phyloP scores from a whole-genome alignment of 2,888 invertebrate species.

The Elmis aenea region DNA sequence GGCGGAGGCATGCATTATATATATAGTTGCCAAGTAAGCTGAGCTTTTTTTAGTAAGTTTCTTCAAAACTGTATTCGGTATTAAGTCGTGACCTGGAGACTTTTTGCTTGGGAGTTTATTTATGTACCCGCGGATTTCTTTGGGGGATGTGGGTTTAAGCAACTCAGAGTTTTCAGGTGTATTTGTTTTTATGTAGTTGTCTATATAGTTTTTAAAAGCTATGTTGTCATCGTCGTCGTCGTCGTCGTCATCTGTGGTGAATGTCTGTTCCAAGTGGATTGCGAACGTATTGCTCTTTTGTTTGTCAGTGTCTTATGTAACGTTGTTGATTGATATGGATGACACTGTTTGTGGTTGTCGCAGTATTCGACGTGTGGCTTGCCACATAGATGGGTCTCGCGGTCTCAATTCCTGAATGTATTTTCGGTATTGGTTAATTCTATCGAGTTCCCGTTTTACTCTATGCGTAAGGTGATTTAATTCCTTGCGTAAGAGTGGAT shows the following conservation, averaged over 20 bases:
- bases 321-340: not conserved
- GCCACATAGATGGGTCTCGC: constrained; percentile 1
- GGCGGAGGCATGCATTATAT: constrained; percentile 1
- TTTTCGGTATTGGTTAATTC: not conserved
- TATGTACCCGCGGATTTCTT: constrained; percentile 8
- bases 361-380: constrained; percentile 2
- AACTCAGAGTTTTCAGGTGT: not conserved
- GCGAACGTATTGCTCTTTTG: constrained; percentile 4
- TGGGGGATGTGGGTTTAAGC: constrained; percentile 7
- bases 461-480: not conserved
- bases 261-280: constrained; percentile 1
- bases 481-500: not conserved
- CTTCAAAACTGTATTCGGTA: constrained; percentile 9
- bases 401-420: constrained; percentile 1
- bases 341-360: constrained; percentile 1
- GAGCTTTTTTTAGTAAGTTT: constrained; percentile 3
- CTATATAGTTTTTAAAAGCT: not conserved
- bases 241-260: not conserved
- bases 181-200: constrained; percentile 1
- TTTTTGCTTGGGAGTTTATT: constrained; percentile 12
- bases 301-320: constrained; percentile 1
- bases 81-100: constrained; percentile 16
- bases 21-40: constrained; percentile 1
- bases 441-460: constrained; percentile 4
- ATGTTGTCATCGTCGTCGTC: not conserved